phyloP scores from a whole-genome alignment of 2,113 vertebrate genomes.

The Psammodynastes pulverulentus region DNA sequence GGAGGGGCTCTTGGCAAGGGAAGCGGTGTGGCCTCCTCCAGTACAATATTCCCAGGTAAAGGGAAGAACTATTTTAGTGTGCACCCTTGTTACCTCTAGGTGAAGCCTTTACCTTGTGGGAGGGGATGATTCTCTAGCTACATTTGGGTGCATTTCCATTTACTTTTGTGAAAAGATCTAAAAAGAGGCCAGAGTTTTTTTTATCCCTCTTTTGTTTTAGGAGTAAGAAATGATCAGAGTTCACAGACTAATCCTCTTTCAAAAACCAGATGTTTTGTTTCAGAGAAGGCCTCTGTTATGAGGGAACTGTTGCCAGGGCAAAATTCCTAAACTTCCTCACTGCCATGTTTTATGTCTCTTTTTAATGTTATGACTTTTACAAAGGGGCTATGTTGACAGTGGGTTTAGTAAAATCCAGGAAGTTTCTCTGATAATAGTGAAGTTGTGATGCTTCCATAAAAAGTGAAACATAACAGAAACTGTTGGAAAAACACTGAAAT shows the following conservation, averaged over 20 bases:
- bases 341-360: not conserved
- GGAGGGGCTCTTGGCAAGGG: not conserved
- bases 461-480: not conserved
- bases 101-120: not conserved
- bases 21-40: not conserved
- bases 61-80: not conserved
- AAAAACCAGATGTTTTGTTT: not conserved
- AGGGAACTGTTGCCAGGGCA: not conserved
- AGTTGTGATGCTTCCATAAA: not conserved
- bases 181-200: not conserved
- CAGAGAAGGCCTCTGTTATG: not conserved
- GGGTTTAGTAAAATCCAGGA: not conserved
- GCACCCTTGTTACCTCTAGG: not conserved
- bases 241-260: not conserved
- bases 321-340: not conserved
- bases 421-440: not conserved
- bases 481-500: not conserved
- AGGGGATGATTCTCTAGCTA: not conserved
- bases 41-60: conserved; percentile 10
- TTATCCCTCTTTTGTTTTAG: not conserved
- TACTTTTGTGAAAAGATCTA: not conserved
- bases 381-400: not conserved
- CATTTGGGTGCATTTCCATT: not conserved
- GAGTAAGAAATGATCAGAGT: not conserved
- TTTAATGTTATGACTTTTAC: not conserved